Evolutionary conservation across 2,888 invertebrate genomes (phyloP).

Genomic region (Cepaea hortensis): DNA sequence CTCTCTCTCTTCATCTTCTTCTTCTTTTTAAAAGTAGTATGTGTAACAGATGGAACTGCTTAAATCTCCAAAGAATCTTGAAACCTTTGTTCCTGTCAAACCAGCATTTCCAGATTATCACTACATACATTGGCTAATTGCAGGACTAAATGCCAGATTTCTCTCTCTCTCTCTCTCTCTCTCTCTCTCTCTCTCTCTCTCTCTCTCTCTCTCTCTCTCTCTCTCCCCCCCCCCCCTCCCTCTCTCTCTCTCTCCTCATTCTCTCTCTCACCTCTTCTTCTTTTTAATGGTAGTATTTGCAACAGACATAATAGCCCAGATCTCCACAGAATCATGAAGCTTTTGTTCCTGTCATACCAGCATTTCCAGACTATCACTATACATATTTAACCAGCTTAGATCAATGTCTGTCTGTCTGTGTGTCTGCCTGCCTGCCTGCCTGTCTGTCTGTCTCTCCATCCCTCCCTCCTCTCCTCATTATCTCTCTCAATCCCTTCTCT

Average conservation of each 20-base stretch:
- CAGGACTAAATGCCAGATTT: too few species aligned
- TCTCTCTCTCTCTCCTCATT: background rate
- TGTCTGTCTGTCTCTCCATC: too few species aligned
- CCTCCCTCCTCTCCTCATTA: too few species aligned
- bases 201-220: too few species aligned
- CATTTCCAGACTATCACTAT: background rate
- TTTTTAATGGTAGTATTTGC: slow-evolving; percentile 70
- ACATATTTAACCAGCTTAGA: too few species aligned
- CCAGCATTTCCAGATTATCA: background rate
- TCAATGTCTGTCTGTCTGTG: too few species aligned
- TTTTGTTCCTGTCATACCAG: slow-evolving; percentile 63
- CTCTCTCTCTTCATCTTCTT: slow-evolving; percentile 52
- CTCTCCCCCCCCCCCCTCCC: background rate
- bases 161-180: too few species aligned
- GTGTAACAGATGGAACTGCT: slow-evolving; percentile 74
- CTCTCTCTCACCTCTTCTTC: background rate
- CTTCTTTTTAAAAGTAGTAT: slow-evolving; percentile 72
- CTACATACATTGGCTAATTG: too few species aligned
- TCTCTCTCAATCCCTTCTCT: too few species aligned
- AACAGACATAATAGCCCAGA: slow-evolving; percentile 73
- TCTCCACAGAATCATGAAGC: slow-evolving; percentile 61
- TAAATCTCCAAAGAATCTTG: slow-evolving; percentile 66
- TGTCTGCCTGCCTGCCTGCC: too few species aligned
- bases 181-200: too few species aligned
- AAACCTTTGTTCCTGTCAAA: slow-evolving; percentile 65